Percentiles rank a stretch among this genome's conserved stretches.
Conservation (phyloP, 2,888 invertebrate genomes). For the Acrobasis consociella region DNA sequence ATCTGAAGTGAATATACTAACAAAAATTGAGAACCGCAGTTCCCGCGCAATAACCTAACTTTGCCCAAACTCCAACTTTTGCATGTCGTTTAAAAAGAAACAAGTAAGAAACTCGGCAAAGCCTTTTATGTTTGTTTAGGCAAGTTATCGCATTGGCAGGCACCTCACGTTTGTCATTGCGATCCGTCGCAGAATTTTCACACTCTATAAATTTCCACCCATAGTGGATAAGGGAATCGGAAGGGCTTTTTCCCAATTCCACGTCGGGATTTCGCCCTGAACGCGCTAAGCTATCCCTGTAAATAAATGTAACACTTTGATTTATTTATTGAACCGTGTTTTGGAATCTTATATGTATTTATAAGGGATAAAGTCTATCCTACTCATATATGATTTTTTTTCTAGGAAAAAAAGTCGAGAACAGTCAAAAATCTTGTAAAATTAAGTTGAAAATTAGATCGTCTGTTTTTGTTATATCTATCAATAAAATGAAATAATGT, state of each 20-base stretch:
- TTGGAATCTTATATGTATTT: background rate
- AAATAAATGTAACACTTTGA: conserved; percentile 40
- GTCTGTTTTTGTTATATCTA: too few species aligned
- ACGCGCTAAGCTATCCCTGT: conserved; percentile 42
- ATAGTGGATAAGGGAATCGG: conserved; percentile 58
- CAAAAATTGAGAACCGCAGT: too few species aligned
- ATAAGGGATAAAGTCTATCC: too few species aligned
- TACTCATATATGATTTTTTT: too few species aligned
- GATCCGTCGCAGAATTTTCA: conserved; percentile 67
- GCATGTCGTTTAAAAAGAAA: background rate
- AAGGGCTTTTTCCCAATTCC: conserved; percentile 47
- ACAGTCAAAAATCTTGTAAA: too few species aligned
- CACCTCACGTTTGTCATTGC: conserved; percentile 72
- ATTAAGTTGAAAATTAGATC: too few species aligned
- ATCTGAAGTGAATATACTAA: too few species aligned
- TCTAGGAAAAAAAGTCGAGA: too few species aligned
- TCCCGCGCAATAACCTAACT: too few species aligned
- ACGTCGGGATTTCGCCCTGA: conserved; percentile 39
- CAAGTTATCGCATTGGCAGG: conserved; percentile 35
- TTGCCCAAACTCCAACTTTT: background rate
- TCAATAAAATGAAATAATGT: too few species aligned
- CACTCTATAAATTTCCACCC: conserved; percentile 72
- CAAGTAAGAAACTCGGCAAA: background rate
- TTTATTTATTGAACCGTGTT: conserved; percentile 29
- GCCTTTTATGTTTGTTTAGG: conserved; percentile 29